A percentile compares a stretch with the other conserved stretches of the same genome.
phyloP scores from a whole-genome alignment of 2,888 invertebrate species.

The Serripes groenlandicus region DNA sequence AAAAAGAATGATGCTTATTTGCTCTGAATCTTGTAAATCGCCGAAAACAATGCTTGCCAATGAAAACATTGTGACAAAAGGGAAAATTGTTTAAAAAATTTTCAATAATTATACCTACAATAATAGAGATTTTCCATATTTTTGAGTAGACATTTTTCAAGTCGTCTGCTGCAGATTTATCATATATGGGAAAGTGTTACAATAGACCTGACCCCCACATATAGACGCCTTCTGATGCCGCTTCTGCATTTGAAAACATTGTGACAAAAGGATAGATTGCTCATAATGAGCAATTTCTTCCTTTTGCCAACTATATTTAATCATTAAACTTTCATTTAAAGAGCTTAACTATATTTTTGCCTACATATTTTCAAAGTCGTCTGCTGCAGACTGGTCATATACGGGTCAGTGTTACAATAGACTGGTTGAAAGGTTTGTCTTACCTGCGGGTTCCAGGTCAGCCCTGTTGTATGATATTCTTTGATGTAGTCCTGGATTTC shows the following conservation, averaged over 20 bases:
- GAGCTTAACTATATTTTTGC: not conserved
- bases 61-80: not conserved
- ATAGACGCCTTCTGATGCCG: no score
- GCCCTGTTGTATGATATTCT: slow-evolving; percentile 97
- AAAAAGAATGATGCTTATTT: not conserved
- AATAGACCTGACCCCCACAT: no score
- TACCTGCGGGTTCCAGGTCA: slow-evolving; percentile 92
- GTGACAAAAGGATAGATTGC: not conserved
- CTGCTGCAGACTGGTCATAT: not conserved
- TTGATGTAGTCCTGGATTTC: slow-evolving; percentile 97
- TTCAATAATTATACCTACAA: no score
- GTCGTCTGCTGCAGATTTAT: no score
- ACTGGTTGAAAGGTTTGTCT: not conserved
- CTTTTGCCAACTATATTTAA: not conserved
- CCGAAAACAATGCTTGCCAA: not conserved
- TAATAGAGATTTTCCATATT: no score
- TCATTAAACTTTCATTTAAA: no score
- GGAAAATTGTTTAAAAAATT: not conserved
- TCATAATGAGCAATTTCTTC: not conserved
- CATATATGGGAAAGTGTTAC: no score
- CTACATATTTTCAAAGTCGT: not conserved
- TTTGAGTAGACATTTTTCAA: no score
- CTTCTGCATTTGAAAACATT: no score
- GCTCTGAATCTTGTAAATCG: not conserved
- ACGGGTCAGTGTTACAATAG: not conserved